These are phyloP conservation scores for Terrapene triunguis DNA, from an alignment of 2,113 vertebrate genomes.

Conservation along the genomic window DNA sequence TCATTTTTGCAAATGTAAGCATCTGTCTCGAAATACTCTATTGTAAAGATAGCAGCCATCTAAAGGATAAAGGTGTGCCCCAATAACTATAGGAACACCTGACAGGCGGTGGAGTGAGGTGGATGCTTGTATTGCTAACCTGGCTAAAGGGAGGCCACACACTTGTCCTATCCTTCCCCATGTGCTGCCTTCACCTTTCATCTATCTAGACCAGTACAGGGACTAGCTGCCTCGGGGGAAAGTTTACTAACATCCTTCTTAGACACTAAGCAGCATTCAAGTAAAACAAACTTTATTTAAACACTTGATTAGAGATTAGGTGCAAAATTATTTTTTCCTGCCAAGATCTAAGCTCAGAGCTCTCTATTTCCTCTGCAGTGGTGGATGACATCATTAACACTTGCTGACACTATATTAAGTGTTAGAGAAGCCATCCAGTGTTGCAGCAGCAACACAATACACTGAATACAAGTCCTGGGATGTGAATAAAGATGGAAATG, in stretches of 20 bases:
- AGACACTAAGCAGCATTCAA: slow-evolving; percentile 40
- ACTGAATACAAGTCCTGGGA: neutral
- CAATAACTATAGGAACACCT: neutral
- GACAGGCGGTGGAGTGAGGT: neutral
- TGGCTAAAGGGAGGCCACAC: neutral
- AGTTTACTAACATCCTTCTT: slow-evolving; percentile 1
- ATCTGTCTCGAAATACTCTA: neutral
- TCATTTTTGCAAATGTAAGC: neutral
- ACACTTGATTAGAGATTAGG: slow-evolving; percentile 63
- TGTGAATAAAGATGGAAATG: neutral
- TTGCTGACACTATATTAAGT: slow-evolving; percentile 21
- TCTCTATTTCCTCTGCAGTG: slow-evolving; percentile 55
- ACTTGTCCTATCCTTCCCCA: neutral
- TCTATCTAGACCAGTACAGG: neutral
- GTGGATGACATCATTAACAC: slow-evolving; percentile 50
- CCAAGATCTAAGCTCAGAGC: slow-evolving; percentile 39
- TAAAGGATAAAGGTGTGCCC: neutral
- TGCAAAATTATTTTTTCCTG: slow-evolving; percentile 60
- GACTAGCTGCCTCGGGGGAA: neutral
- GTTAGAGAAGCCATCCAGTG: neutral
- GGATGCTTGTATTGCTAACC: neutral
- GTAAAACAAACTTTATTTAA: slow-evolving; percentile 58
- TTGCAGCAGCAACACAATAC: slow-evolving; percentile 26
- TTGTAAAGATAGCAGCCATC: neutral
- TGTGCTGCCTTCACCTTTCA: neutral